These are phyloP conservation scores for Scaptomyza pallida DNA, from an alignment of 1,140 invertebrate species.

Conservation along the genomic window DNA sequence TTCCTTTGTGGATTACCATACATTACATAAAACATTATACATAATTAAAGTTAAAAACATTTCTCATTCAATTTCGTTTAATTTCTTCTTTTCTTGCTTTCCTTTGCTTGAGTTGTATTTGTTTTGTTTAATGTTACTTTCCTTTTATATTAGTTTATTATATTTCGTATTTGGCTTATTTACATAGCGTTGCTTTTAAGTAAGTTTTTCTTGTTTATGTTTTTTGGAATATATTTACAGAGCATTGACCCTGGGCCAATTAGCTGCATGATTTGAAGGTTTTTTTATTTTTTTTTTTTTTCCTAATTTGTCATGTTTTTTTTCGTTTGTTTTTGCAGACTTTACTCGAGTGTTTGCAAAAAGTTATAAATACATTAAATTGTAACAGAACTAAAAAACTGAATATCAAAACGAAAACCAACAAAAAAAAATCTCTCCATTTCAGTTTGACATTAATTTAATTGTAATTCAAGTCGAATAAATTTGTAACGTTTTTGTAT, in stretches of 20 bases:
- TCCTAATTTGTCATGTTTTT: constrained; percentile 6
- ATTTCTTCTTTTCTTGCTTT: background rate
- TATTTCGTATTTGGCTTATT: constrained; percentile 56
- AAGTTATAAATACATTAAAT: constrained; percentile 43
- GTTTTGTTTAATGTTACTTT: constrained; percentile 10
- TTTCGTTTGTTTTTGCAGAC: constrained; percentile 51
- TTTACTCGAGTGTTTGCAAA: constrained; percentile 51
- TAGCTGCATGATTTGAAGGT: constrained; percentile 50
- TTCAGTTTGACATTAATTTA: constrained; percentile 23
- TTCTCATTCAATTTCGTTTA: constrained; percentile 23
- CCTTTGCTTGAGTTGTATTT: constrained; percentile 19
- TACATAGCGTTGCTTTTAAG: constrained; percentile 65
- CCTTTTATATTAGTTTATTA: constrained; percentile 22
- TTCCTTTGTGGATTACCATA: constrained; percentile 72
- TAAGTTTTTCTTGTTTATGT: constrained; percentile 28
- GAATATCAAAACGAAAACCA: constrained; percentile 31
- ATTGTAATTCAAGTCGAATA: constrained; percentile 28
- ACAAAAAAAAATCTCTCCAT: constrained; percentile 28
- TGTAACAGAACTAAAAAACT: constrained; percentile 25
- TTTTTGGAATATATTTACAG: constrained; percentile 69
- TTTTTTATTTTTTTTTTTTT: background rate
- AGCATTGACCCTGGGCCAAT: constrained; percentile 52
- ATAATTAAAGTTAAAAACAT: constrained; percentile 78
- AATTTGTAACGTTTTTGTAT: constrained; percentile 24
- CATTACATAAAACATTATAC: constrained; percentile 75